A percentile compares a stretch with the other conserved stretches of the same genome.
These are phyloP conservation scores for Chromis chromis DNA, from an alignment of 2,797 vertebrate genomes.

Conservation along the genomic window DNA sequence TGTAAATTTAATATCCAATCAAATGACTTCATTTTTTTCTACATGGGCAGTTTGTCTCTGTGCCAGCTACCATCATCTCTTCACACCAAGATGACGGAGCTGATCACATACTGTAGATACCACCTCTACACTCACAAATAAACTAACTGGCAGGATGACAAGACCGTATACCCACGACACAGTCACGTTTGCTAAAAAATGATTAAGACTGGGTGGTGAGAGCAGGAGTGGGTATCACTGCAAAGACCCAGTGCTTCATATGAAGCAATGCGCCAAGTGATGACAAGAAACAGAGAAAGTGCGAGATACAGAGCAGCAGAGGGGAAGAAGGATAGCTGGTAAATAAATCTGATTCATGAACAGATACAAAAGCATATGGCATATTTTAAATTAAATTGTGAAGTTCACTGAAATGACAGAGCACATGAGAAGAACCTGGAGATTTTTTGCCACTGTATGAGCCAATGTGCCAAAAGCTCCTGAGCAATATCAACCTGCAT, in stretches of 20 bases:
- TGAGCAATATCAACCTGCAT: conserved; percentile 9
- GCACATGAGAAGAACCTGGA: background rate
- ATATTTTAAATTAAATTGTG: conserved; percentile 8
- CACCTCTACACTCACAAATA: conserved; percentile 42
- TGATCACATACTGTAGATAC: conserved; percentile 38
- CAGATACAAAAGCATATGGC: background rate
- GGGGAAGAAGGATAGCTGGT: background rate
- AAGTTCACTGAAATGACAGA: conserved; percentile 8
- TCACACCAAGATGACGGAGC: conserved; percentile 3
- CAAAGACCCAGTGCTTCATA: conserved; percentile 28
- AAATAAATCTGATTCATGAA: conserved; percentile 18
- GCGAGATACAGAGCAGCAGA: conserved; percentile 1
- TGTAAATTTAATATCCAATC: background rate
- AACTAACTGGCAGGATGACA: conserved; percentile 39
- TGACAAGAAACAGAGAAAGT: conserved; percentile 13
- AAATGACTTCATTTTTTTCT: background rate
- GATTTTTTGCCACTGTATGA: too few species aligned
- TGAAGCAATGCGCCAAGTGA: conserved; percentile 32
- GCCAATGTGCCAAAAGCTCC: background rate
- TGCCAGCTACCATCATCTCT: conserved; percentile 18
- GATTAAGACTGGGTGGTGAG: conserved; percentile 8
- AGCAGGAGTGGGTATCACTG: conserved; percentile 17
- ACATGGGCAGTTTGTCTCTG: conserved; percentile 16
- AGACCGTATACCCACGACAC: conserved; percentile 17
- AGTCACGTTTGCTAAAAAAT: conserved; percentile 19